Base-by-base conservation (phyloP, 2,888 invertebrate genomes). In the Oscheius sp. region DNA sequence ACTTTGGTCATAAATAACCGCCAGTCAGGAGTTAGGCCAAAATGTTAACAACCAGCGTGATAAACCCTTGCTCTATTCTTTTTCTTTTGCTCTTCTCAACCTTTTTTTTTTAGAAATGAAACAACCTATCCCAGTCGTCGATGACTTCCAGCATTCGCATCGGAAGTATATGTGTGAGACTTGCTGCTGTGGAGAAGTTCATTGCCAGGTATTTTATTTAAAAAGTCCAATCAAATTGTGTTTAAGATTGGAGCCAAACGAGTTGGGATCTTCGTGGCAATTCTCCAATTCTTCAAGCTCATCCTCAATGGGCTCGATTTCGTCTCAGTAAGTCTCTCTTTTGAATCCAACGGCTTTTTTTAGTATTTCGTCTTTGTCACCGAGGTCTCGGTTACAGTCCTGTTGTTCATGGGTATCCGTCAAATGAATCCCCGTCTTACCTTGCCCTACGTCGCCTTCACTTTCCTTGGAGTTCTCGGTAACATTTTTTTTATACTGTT, bases 151-250 rank as follows among this genome's bases (percentile, higher is more conserved):
- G 17, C 55, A 34, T n/a, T 55, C 15, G 12, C 34, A 55, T 15
- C 15, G 17, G 34, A 29, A n/a, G 5, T 55, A 55, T 34, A 34
- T 55, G 17, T 52, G 52, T 10, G 52, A 52, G 52, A 52, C 23
- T 6, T 55, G 55, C 55, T 55, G 55, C 17, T 31, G 55, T 55
- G 55, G 55, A 20, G n/a, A 10, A 8, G 55, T 34, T n/a, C 37
- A 34, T 31, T 55, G 34, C n/a, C 34, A 17, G 34, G 55, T 34
- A 33, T 3, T 12, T 53, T 17, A 15, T 3, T 5, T 3, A 25
- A n/a, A 3, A 25, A 3, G 27, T 48, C 15, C 25, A 4, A 23
- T 8, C 12, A 20, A 6, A 20, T 52, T 23, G 20, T 52, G 5
- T 46, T 46, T 6, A 12, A 46, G 50, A 50, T 15, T 23, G 50